phyloP scores from a whole-genome alignment of 2,888 invertebrate species.

The Aporophyla lueneburgensis region DNA sequence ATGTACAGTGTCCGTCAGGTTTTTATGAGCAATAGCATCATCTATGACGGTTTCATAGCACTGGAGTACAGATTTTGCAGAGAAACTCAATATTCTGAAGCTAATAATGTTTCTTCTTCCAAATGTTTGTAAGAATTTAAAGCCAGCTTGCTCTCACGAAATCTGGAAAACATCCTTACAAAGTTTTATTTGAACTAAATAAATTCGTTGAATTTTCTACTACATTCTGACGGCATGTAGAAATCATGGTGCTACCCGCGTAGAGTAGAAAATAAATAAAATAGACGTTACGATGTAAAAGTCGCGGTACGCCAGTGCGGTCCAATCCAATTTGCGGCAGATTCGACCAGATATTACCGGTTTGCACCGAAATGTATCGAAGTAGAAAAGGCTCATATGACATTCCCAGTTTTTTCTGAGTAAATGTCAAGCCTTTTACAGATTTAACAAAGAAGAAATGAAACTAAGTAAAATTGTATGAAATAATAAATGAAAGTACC shows the following conservation, averaged over 20 bases:
- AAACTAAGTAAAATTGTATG: slow-evolving; percentile 12
- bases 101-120: not conserved
- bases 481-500: slow-evolving; percentile 10
- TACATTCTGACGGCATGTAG: slow-evolving; percentile 45
- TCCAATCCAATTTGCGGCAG: slow-evolving; percentile 84
- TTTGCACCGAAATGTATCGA: slow-evolving; percentile 66
- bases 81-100: not conserved
- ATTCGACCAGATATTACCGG: slow-evolving; percentile 80
- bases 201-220: slow-evolving; percentile 48
- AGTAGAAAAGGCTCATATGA: slow-evolving; percentile 35
- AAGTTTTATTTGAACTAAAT: slow-evolving; percentile 33
- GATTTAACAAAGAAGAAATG: not conserved
- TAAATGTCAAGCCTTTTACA: slow-evolving; percentile 14
- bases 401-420: slow-evolving; percentile 26
- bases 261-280: slow-evolving; percentile 71
- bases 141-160: slow-evolving; percentile 1
- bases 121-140: not conserved
- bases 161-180: slow-evolving; percentile 14
- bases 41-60: slow-evolving; percentile 40
- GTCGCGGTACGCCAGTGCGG: slow-evolving; percentile 73
- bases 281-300: slow-evolving; percentile 75
- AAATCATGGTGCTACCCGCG: slow-evolving; percentile 51
- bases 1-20: slow-evolving; percentile 39
- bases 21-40: slow-evolving; percentile 55
- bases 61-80: slow-evolving; percentile 18